phyloP scores from a whole-genome alignment of 2,888 invertebrate species.

The Seira ritae region DNA sequence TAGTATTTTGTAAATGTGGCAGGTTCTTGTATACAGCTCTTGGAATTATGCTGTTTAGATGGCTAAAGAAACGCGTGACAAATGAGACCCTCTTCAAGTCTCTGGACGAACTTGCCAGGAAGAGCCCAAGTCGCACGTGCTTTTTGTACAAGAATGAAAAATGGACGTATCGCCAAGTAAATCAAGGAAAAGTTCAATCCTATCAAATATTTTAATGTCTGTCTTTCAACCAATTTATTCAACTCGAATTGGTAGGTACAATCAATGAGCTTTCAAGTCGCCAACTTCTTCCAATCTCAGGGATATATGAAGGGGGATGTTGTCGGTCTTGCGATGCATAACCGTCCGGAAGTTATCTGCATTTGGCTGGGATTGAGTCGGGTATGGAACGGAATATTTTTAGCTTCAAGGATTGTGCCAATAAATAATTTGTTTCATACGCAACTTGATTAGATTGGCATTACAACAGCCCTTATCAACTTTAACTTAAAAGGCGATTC shows the following conservation, averaged over 20 bases:
- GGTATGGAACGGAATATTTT: too few relatives aligned
- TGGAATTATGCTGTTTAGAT: slow-evolving; percentile 15
- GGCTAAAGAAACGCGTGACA: not conserved
- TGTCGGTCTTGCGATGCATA: slow-evolving; percentile 49
- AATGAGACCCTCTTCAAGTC: slow-evolving; percentile 44
- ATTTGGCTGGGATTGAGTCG: slow-evolving; percentile 48
- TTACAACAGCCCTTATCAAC: slow-evolving; percentile 93
- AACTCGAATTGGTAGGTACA: too few relatives aligned
- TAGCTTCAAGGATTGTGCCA: too few relatives aligned
- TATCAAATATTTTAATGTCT: not conserved
- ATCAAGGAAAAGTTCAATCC: not conserved
- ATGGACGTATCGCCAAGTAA: slow-evolving; percentile 47
- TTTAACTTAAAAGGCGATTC: slow-evolving; percentile 90
- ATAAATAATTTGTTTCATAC: too few relatives aligned
- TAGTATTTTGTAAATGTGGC: too few relatives aligned
- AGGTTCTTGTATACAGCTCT: slow-evolving; percentile 21
- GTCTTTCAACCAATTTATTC: too few relatives aligned
- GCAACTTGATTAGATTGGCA: slow-evolving; percentile 78
- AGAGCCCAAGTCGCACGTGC: slow-evolving; percentile 13
- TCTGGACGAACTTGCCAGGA: slow-evolving; percentile 23
- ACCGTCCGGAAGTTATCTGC: slow-evolving; percentile 44
- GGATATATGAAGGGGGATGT: slow-evolving; percentile 53
- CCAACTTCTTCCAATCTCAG: slow-evolving; percentile 51
- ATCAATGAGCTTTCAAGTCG: slow-evolving; percentile 52
- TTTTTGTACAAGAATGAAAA: slow-evolving; percentile 47